These are phyloP conservation scores for Nothoprocta pentlandii DNA, from an alignment of 2,113 vertebrate genomes.

Conservation along the genomic window DNA sequence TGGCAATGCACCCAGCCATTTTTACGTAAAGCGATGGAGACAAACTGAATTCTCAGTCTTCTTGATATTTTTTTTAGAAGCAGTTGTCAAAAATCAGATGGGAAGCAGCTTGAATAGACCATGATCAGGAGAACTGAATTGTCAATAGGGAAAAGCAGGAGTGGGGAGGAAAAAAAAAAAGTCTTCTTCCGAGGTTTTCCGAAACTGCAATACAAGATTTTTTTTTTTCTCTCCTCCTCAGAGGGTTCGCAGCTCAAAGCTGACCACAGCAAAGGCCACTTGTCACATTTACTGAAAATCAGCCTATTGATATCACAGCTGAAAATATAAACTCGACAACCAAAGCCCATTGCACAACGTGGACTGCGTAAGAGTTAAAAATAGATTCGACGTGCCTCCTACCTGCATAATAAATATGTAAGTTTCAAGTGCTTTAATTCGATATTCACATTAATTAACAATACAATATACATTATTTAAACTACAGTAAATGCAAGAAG, in stretches of 20 bases:
- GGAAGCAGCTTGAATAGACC: slow-evolving; percentile 78
- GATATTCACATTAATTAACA: slow-evolving; percentile 90
- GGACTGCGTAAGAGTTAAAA: slow-evolving; percentile 85
- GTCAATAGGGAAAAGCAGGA: slow-evolving; percentile 79
- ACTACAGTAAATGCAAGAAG: slow-evolving; percentile 81
- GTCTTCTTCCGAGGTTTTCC: slow-evolving; percentile 80
- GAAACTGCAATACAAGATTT: slow-evolving; percentile 75
- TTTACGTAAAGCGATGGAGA: slow-evolving; percentile 75
- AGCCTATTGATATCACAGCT: slow-evolving; percentile 80
- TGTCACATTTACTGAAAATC: slow-evolving; percentile 85
- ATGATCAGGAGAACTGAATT: slow-evolving; percentile 79
- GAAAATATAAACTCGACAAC: slow-evolving; percentile 81
- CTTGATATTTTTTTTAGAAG: slow-evolving; percentile 77
- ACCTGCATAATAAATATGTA: slow-evolving; percentile 89
- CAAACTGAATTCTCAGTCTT: slow-evolving; percentile 78
- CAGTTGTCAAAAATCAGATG: slow-evolving; percentile 78
- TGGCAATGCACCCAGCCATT: slow-evolving; percentile 79
- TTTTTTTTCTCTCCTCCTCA: slow-evolving; percentile 70
- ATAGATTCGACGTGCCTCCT: slow-evolving; percentile 85
- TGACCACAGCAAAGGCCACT: slow-evolving; percentile 86
- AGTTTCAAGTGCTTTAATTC: slow-evolving; percentile 86
- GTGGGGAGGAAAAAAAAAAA: slow-evolving; percentile 53
- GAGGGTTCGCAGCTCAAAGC: slow-evolving; percentile 82
- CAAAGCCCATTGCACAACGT: slow-evolving; percentile 74
- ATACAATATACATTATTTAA: slow-evolving; percentile 90